Base-by-base conservation (phyloP, 2,113 vertebrate species). In the Cromileptes altivelis region DNA sequence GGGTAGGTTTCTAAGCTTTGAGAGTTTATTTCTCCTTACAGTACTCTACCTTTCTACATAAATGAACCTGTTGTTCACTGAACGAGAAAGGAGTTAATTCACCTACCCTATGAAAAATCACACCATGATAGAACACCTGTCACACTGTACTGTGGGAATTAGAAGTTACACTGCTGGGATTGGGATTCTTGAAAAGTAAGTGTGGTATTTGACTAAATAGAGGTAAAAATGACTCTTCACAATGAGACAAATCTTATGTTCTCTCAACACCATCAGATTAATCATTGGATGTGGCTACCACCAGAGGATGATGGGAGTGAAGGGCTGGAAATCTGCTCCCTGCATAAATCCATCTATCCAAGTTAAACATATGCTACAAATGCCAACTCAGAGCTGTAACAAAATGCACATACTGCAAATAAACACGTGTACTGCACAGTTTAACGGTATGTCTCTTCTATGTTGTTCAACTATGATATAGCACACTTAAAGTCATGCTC, bases 321-420 rank as follows among this genome's bases (percentile, higher is more conserved):
- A 92, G 94, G 93, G 93, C 88, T 92, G 93, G 93, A 92, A 94
- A 95, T 93, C 82, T 92, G 93, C 90, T 45, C 94, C n/a, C 21
- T 17, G 13, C 58, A 55, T 90, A 91, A 92, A 94, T 95, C 94
- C 93, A 95, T 92, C 94, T 91, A 93, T 96, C 12, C 21, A 77
- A 95, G 95, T 94, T 82, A 63, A 85, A 94, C 11, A 96, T 96
- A 96, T 93, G 92, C 82, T 80, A 90, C 42, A 79, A 85, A 93
- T 93, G 94, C 94, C 93, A 95, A 94, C 40, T 55, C 49, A 37
- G 25, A 12, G 27, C 18, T 3, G 4, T 19, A 45, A 33, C 63
- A 60, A 67, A 78, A 76, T 63, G 3, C 50, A 47, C 2, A n/a
- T 5, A 8, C 17, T 42, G 42, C 42, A 42, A 42, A 42, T 42